A percentile compares a stretch with the other conserved stretches of the same genome.
Evolutionary conservation across 35 echinoderm and acorn worm genomes (phyloP).

Genomic region (Eucidaris tribuloides): DNA sequence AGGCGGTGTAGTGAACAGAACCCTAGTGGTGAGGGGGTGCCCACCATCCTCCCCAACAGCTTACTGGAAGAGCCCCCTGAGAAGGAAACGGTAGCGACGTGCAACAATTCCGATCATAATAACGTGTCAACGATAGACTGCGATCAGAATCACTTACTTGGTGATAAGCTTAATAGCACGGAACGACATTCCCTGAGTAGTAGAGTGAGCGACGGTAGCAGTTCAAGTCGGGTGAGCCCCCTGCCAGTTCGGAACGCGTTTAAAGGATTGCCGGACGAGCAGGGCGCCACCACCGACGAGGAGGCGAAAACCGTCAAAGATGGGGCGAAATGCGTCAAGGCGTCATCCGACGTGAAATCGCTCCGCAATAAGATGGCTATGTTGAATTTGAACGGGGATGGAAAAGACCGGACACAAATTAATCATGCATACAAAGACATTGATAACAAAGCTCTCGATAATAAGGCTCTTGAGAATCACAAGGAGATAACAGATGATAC

Average conservation of each 20-base stretch:
- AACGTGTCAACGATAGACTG: no score
- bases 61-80: background rate
- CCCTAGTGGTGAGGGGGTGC: background rate
- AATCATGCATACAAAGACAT: background rate
- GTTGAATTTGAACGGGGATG: conserved; percentile 8
- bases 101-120: no score
- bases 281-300: background rate
- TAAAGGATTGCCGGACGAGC: background rate
- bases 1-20: conserved; percentile 6
- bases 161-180: background rate
- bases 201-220: conserved; percentile 8
- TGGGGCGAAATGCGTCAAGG: background rate
- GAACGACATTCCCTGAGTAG: background rate
- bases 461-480: background rate
- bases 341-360: background rate
- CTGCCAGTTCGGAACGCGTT: background rate
- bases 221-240: background rate
- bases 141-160: no score
- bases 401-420: background rate
- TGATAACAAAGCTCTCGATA: no score
- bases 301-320: background rate
- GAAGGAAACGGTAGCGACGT: conserved; percentile 7
- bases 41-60: background rate
- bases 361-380: background rate
- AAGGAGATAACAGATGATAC: background rate